Conservation (phyloP, 2,888 invertebrate genomes). For the Micoletzkya japonica region DNA sequence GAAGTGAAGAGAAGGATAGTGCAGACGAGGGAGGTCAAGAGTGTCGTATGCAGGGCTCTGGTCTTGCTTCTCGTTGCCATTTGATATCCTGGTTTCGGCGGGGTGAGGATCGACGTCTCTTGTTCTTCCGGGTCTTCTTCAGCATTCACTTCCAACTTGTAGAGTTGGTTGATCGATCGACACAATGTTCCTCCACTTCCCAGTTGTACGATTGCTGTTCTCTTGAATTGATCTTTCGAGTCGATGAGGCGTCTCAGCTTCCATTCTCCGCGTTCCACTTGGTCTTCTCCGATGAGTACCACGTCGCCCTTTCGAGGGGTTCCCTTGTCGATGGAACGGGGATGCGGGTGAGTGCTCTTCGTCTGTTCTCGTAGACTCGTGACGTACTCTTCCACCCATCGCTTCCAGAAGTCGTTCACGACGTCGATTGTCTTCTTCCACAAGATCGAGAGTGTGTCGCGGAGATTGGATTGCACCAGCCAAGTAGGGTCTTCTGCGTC, state of each 20-base stretch:
- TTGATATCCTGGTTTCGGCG: too few relatives aligned
- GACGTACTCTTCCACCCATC: conserved; percentile 1
- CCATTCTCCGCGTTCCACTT: conserved; percentile 11
- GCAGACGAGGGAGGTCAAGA: too few relatives aligned
- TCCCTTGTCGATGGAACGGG: background rate
- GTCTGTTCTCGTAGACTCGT: background rate
- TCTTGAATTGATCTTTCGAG: background rate
- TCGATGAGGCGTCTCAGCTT: background rate
- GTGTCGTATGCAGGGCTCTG: too few relatives aligned
- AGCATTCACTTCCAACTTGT: too few relatives aligned
- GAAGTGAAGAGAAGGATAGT: too few relatives aligned
- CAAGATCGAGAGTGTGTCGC: background rate
- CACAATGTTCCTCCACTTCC: background rate
- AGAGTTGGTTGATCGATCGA: background rate
- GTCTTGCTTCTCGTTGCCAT: too few relatives aligned
- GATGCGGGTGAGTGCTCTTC: conserved; percentile 5
- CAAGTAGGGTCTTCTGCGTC: conserved; percentile 2
- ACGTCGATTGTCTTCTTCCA: background rate
- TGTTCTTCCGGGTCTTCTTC: too few relatives aligned
- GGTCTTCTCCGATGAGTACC: background rate
- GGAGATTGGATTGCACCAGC: background rate
- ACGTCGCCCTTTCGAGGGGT: background rate
- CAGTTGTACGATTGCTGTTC: background rate
- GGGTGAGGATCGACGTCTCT: too few relatives aligned
- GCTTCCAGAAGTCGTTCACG: background rate